Evolutionary conservation across 2,113 vertebrate species (phyloP).

Genomic region (Lagenorhynchus albirostris): DNA sequence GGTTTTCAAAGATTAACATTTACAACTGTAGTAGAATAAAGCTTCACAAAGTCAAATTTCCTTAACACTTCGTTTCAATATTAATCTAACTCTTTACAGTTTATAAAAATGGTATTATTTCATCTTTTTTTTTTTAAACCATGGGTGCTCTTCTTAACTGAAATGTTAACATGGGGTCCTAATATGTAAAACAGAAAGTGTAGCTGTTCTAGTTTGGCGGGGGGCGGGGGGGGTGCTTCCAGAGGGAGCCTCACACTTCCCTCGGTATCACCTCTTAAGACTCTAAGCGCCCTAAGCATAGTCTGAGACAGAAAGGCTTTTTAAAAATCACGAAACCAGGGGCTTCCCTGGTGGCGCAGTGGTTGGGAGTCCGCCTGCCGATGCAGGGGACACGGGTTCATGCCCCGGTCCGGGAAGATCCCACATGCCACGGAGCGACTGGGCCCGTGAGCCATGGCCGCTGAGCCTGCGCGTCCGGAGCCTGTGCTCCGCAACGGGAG

Average conservation of each 20-base stretch:
- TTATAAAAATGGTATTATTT: constrained; percentile 3
- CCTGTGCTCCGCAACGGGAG: too few relatives aligned
- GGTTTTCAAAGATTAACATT: constrained; percentile 37
- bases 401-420: too few relatives aligned
- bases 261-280: neutral
- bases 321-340: neutral
- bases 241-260: neutral
- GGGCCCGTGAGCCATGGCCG: too few relatives aligned
- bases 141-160: neutral
- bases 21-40: constrained; percentile 18
- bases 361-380: too few relatives aligned
- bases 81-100: neutral
- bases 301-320: neutral
- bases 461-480: too few relatives aligned
- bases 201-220: neutral
- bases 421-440: too few relatives aligned
- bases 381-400: too few relatives aligned
- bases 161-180: neutral
- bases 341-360: too few relatives aligned
- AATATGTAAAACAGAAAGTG: neutral
- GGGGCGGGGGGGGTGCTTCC: accelerated
- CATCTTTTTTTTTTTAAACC: neutral
- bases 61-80: constrained; percentile 11
- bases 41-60: constrained; percentile 36
- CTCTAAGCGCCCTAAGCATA: neutral